A percentile compares a stretch with the other conserved stretches of the same genome.
Evolutionary conservation across 2,113 vertebrate genomes (phyloP).

Genomic region (Boulengeromyrus knoepffleri): DNA sequence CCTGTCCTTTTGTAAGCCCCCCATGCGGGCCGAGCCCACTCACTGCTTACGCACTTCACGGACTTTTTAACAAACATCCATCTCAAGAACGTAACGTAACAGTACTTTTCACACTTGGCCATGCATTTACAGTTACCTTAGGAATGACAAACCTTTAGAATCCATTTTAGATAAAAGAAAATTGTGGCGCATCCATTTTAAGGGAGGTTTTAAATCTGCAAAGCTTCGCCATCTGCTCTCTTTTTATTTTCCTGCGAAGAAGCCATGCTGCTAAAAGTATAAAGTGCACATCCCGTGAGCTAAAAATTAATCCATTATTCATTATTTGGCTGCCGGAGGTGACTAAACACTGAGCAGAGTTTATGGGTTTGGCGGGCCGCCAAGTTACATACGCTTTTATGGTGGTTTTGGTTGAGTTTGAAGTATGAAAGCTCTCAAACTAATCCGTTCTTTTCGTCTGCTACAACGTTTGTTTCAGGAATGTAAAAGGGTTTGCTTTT

Average conservation of each 20-base stretch:
- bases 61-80: constrained; percentile 1
- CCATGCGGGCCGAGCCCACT: constrained; percentile 45
- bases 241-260: neutral
- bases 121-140: neutral
- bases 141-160: neutral
- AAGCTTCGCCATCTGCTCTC: neutral
- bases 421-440: neutral
- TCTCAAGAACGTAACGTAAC: neutral
- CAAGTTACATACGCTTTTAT: constrained; percentile 8
- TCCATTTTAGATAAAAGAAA: neutral
- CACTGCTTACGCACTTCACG: constrained; percentile 42
- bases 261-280: constrained; percentile 5
- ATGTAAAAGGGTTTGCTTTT: neutral
- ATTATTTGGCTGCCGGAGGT: constrained; percentile 4
- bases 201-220: neutral
- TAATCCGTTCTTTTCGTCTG: neutral
- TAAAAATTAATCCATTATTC: constrained; percentile 25
- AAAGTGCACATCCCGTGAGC: constrained; percentile 22
- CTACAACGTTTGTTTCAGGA: neutral
- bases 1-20: constrained; percentile 85
- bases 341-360: neutral
- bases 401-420: constrained; percentile 12
- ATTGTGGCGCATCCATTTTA: neutral
- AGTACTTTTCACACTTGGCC: neutral
- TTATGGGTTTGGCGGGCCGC: neutral